Percentiles rank a stretch among this genome's conserved stretches.
Conservation (phyloP, 1,140 invertebrate genomes). For the Papilio polytes region DNA sequence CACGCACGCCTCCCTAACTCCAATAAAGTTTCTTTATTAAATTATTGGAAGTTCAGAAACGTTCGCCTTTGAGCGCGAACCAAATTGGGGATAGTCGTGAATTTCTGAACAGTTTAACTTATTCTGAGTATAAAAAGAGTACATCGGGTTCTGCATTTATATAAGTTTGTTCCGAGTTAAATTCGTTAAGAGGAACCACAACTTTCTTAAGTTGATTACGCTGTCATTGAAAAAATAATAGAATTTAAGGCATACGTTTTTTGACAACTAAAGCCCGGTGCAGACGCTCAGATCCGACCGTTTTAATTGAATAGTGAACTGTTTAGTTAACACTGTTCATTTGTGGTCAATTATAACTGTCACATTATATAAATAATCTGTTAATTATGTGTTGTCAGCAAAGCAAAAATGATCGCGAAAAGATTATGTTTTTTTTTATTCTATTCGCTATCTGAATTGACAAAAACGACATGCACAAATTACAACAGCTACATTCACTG, state of each 20-base stretch:
- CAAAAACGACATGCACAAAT: slow-evolving; percentile 32
- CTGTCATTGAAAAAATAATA: background rate
- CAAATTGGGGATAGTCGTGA: slow-evolving; percentile 73
- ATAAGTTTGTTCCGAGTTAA: slow-evolving; percentile 15
- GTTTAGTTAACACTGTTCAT: too few species aligned
- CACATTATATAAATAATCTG: background rate
- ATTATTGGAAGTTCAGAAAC: slow-evolving; percentile 82
- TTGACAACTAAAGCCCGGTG: too few species aligned
- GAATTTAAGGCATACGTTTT: background rate
- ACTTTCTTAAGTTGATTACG: background rate
- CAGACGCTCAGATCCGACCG: too few species aligned
- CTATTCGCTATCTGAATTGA: slow-evolving; percentile 29
- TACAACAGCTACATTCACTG: slow-evolving; percentile 32
- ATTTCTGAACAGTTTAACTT: slow-evolving; percentile 63
- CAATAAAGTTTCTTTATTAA: slow-evolving; percentile 83
- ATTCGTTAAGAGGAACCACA: background rate
- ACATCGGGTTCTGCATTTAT: slow-evolving; percentile 14
- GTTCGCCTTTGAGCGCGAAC: slow-evolving; percentile 78
- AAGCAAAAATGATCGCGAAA: background rate
- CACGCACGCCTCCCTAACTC: slow-evolving; percentile 76
- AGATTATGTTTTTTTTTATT: background rate
- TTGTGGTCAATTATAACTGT: too few species aligned
- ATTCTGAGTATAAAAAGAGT: slow-evolving; percentile 44
- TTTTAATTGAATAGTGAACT: too few species aligned
- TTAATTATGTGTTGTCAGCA: background rate